Evolutionary conservation across 2,797 vertebrate genomes (phyloP), one percentile per base, ranked within the genome.

Genomic region (Euthynnus affinis): DNA sequence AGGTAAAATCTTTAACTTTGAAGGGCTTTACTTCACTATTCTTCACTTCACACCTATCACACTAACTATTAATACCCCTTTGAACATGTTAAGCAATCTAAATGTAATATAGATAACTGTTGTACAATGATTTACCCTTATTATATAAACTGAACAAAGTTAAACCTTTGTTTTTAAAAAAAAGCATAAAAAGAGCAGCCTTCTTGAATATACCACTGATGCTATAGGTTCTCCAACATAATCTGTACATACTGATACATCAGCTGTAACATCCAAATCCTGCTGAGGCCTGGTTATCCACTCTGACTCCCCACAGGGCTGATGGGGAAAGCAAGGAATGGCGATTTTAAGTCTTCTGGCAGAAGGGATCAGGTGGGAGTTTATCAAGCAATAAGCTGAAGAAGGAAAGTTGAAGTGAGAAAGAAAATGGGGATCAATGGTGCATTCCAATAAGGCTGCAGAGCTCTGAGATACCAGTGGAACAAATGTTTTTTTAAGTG

Each of bases 401-500:
- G 81, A 51, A 51, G 29, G 72, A 15, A 70, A 72, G 74, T 80
- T 83, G 18, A 74, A 79, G 71, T 70, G 48, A 71, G 57, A 58
- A 44, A 18, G 66, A 79, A 76, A 89, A 78, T 75, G 52, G 62
- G 56, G 53, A 61, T 87, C 75, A 79, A 53, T 72, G 63, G 71
- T 70, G 49, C 81, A 73, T 81, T 78, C 55, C 72, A 78, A 67
- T 71, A 62, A 78, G 80, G 68, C 53, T 32, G 48, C 69, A 71
- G 42, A 65, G 52, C 56, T 40, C 58, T 60, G 71, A 86, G 57
- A 87, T 75, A 81, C 72, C 72, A 73, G 71, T 74, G 20, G 55
- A 82, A 76, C 71, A 86, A 91, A 92, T 88, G 67, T 81, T 67
- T 84, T 91, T 86, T 85, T 40, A 88, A 90, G 90, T 85, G 85